Percentiles rank a stretch among this genome's conserved stretches.
phyloP scores from a whole-genome alignment of 2,888 invertebrate genomes.

The Hirtodrosophila histrioides region DNA sequence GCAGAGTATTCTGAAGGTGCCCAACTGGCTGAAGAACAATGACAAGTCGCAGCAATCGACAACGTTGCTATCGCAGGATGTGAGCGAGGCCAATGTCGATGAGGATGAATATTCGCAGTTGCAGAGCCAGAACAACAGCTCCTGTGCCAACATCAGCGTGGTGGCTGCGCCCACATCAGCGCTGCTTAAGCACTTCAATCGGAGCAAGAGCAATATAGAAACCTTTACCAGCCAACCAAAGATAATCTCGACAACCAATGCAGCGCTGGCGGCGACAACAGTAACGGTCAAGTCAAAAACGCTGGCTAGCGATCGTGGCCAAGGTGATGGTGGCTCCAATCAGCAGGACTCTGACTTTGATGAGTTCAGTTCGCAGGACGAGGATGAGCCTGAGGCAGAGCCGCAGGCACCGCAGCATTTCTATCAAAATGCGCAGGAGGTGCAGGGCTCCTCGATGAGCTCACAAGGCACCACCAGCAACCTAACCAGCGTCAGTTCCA shows the following conservation, averaged over 20 bases:
- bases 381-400: conserved; percentile 85
- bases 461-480: conserved; percentile 39
- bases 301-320: conserved; percentile 79
- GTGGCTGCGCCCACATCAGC: conserved; percentile 31
- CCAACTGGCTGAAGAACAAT: conserved; percentile 84
- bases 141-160: conserved; percentile 80
- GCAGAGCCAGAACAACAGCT: conserved; percentile 67
- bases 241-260: conserved; percentile 74
- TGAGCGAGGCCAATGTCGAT: conserved; percentile 28
- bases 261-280: conserved; percentile 32
- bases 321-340: conserved; percentile 91
- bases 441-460: conserved; percentile 47
- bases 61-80: conserved; percentile 43
- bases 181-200: conserved; percentile 77
- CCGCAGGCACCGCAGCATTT: conserved; percentile 34
- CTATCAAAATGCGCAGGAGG: conserved; percentile 71
- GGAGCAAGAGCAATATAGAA: conserved; percentile 84
- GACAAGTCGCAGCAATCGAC: conserved; percentile 68
- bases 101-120: conserved; percentile 54
- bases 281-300: conserved; percentile 37
- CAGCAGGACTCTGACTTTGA: conserved; percentile 95
- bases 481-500: conserved; percentile 25
- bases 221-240: conserved; percentile 80
- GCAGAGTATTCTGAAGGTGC: conserved; percentile 92
- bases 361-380: conserved; percentile 92